These are phyloP conservation scores for Heliconius eleuchia DNA, from an alignment of 1,140 invertebrate species.

Conservation along the genomic window DNA sequence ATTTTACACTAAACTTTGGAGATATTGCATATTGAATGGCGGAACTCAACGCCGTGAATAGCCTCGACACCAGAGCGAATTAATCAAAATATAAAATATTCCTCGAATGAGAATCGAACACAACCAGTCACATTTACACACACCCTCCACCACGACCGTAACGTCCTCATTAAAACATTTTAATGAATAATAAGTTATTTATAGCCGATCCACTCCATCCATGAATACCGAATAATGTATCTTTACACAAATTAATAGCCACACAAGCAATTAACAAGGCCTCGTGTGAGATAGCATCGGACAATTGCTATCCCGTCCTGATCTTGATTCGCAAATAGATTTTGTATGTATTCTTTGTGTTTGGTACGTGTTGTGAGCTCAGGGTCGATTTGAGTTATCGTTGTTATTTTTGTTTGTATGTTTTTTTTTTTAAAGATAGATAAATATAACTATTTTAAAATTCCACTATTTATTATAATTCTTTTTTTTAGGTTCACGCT, in stretches of 20 bases:
- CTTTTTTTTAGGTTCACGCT: too few relatives aligned
- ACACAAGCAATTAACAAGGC: constrained; percentile 34
- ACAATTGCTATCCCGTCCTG: constrained; percentile 46
- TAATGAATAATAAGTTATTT: constrained; percentile 16
- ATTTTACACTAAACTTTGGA: neutral
- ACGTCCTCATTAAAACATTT: neutral
- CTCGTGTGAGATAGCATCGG: constrained; percentile 34
- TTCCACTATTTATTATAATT: too few relatives aligned
- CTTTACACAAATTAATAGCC: constrained; percentile 37
- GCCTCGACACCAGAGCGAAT: too few relatives aligned
- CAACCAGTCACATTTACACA: neutral
- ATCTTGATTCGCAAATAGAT: constrained; percentile 65
- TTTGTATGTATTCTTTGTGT: constrained; percentile 52
- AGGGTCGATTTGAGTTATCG: neutral
- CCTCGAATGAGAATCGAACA: neutral
- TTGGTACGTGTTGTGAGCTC: constrained; percentile 27
- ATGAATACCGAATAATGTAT: constrained; percentile 28
- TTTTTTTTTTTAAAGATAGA: too few relatives aligned
- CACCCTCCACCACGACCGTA: too few relatives aligned
- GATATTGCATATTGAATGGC: neutral
- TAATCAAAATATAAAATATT: neutral
- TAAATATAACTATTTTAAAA: too few relatives aligned
- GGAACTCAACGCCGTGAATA: neutral
- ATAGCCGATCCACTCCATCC: neutral
- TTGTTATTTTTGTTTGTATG: neutral